Evolutionary conservation across 2,888 invertebrate species (phyloP).

Genomic region (Ennomos erosarius): DNA sequence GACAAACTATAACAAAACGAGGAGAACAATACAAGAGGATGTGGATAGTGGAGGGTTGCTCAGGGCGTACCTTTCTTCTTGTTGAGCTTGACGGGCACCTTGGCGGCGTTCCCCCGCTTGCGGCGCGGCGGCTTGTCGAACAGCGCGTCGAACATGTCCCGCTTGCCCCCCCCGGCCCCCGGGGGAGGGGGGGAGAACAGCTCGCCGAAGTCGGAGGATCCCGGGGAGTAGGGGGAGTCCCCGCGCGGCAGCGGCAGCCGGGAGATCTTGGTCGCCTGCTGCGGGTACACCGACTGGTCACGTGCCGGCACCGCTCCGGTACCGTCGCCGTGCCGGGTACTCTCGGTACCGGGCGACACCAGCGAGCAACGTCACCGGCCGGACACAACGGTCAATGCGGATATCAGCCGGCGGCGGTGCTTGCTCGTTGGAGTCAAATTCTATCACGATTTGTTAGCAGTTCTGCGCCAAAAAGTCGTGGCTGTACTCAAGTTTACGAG

Average conservation of each 20-base stretch:
- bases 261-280: conserved; percentile 49
- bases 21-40: no score
- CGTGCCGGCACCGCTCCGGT: background rate
- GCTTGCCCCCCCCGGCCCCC: conserved; percentile 1
- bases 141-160: conserved; percentile 85
- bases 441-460: no score
- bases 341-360: no score
- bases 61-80: conserved; percentile 76
- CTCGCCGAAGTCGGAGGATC: conserved; percentile 95
- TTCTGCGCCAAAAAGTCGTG: no score
- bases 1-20: no score
- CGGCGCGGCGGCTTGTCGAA: conserved; percentile 89
- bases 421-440: no score
- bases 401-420: no score
- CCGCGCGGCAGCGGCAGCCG: conserved; percentile 66
- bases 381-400: no score
- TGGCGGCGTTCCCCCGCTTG: conserved; percentile 60
- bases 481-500: no score
- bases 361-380: no score
- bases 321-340: background rate
- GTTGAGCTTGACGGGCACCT: conserved; percentile 69
- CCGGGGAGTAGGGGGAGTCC: conserved; percentile 94
- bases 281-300: conserved; percentile 12
- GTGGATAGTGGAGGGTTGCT: no score
- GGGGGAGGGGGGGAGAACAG: conserved; percentile 83